Base-by-base conservation (phyloP, 1,140 invertebrate genomes). In the Brachionus rotundiformis region DNA sequence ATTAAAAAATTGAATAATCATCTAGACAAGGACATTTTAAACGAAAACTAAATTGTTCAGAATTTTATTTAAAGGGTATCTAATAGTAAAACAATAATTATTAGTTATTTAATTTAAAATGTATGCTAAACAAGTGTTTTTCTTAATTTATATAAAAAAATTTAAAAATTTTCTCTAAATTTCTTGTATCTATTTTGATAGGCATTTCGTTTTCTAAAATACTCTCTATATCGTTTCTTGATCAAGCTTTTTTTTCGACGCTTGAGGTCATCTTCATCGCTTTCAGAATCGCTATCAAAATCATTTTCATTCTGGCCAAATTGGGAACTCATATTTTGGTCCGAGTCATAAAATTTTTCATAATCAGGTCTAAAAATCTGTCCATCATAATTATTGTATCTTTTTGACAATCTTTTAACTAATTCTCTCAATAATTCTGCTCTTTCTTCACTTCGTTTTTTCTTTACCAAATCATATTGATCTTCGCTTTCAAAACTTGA, bases 151-250 rank as follows among this genome's bases (percentile, higher is more conserved):
- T 3, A 41, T 71, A 0, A 39, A 23, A 41, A 36, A 71, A 39
- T 11, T 73, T 44, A 73, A 73, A 44, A 73, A 41, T 73, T 1
- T 41, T 23, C 39, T 73, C 68, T 73, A 41, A 73, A 73, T 29
- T 73, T 73, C 25, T 13, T 73, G 10, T 39, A 73, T 73, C 68
- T 41, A 23, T 44, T 31, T 71, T 71, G 36, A 19, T 25, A 44
- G 8, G 68, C 68, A 44, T 73, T 73, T 44, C 68, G 16, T 73
- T 73, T 73, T 23, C 39, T 39, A 44, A 44, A 73, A 44, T 44
- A 44, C 23, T 41, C 68, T 73, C 68, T 73, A 27, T 44, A 73
- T 31, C 39, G 16, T 73, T 73, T 73, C 36, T 73, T 73, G 11
- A 73, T 44, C 4, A 44, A 44, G 4, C 10, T 44, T 44, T 73